phyloP scores from a whole-genome alignment of 2,888 invertebrate species.

The Melipona bicolor region DNA sequence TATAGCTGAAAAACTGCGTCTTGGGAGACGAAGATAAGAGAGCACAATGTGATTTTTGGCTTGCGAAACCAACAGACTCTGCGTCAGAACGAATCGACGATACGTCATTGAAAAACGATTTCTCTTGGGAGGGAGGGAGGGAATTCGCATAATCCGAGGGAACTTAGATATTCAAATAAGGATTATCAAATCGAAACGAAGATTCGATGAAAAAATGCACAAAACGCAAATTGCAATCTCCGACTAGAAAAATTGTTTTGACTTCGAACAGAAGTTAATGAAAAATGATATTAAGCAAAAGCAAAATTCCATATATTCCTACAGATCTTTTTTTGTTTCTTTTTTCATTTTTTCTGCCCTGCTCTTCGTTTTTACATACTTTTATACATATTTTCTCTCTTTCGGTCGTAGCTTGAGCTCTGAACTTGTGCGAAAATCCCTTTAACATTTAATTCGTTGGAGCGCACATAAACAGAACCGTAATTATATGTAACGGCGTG shows the following conservation, averaged over 20 bases:
- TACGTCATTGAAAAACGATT: neutral
- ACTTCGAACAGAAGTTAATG: slow-evolving; percentile 8
- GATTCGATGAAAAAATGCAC: neutral
- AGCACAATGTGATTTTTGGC: slow-evolving; percentile 37
- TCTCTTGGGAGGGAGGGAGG: neutral
- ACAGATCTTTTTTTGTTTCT: neutral
- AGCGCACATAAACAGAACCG: slow-evolving; percentile 14
- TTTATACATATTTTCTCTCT: neutral
- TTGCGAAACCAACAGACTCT: slow-evolving; percentile 43
- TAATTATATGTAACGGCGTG: slow-evolving; percentile 27
- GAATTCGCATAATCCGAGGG: neutral
- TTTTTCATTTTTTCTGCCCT: no score
- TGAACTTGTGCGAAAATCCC: neutral
- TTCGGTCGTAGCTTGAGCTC: neutral
- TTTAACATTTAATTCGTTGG: neutral
- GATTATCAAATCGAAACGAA: neutral
- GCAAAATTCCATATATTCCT: neutral
- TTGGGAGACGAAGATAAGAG: slow-evolving; percentile 54
- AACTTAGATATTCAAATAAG: neutral
- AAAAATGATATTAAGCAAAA: neutral
- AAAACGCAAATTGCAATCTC: neutral
- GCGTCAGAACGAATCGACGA: slow-evolving; percentile 19
- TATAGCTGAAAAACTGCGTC: slow-evolving; percentile 37
- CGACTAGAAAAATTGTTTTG: neutral
- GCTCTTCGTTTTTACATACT: neutral